Conservation (phyloP, 2,113 vertebrate species). For the Microcebus lehilahytsara region DNA sequence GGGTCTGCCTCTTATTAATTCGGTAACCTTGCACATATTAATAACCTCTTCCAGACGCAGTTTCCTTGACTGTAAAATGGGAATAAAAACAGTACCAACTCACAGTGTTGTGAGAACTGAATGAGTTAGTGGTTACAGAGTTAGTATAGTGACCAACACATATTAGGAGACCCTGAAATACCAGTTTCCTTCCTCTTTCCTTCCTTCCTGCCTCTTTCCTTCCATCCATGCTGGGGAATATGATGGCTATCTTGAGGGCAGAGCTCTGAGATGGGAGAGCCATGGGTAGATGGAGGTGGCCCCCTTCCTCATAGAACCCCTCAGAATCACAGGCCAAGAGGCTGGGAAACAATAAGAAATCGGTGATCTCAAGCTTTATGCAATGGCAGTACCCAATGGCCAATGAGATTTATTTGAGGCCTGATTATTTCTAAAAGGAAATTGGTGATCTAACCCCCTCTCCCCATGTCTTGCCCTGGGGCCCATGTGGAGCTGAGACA, state of each 20-base stretch:
- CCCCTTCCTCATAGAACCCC: background rate
- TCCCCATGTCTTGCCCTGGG: background rate
- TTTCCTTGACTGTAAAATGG: background rate
- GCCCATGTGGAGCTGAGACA: background rate
- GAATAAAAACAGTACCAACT: background rate
- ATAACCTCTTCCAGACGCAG: background rate
- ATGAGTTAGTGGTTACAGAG: background rate
- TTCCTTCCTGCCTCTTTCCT: accelerated
- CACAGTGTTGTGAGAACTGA: background rate
- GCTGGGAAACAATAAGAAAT: background rate
- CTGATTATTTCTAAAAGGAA: background rate
- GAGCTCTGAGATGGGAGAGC: background rate
- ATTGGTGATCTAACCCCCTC: background rate
- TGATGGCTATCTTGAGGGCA: background rate
- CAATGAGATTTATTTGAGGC: background rate
- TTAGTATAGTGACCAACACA: background rate
- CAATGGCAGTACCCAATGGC: background rate
- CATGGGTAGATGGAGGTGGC: background rate
- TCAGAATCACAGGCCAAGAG: background rate
- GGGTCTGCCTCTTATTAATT: background rate
- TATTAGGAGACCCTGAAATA: background rate
- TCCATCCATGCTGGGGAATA: background rate
- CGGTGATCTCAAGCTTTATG: background rate
- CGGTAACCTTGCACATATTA: background rate
- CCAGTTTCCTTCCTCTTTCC: background rate